These are phyloP conservation scores for Molorchus minor DNA, from an alignment of 2,888 invertebrate genomes.

Conservation along the genomic window DNA sequence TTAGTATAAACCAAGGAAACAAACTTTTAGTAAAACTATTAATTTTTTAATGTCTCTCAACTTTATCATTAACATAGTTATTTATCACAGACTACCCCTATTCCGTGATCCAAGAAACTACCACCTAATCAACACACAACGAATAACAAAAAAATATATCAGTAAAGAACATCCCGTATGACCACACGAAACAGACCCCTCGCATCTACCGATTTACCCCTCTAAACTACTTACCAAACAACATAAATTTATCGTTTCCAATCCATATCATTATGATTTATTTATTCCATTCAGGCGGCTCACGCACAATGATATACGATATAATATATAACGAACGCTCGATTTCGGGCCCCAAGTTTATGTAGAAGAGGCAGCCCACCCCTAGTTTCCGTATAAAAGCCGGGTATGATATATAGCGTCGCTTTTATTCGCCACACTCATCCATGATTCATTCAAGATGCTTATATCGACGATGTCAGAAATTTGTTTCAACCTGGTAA, in stretches of 20 bases:
- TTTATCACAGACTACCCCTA: too few species aligned
- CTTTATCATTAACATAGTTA: too few species aligned
- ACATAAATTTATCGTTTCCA: neutral
- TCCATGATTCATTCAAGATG: slow-evolving; percentile 19
- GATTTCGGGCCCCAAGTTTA: slow-evolving; percentile 6
- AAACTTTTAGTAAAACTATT: too few species aligned
- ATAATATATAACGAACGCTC: slow-evolving; percentile 6
- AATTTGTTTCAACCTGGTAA: neutral
- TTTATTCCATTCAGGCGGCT: neutral
- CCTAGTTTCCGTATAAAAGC: slow-evolving; percentile 2
- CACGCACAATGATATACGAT: too few species aligned
- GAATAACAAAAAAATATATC: too few species aligned
- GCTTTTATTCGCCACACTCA: slow-evolving; percentile 18
- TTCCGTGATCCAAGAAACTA: too few species aligned
- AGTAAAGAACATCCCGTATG: too few species aligned
- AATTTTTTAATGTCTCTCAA: too few species aligned
- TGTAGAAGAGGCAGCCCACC: neutral
- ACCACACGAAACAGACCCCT: too few species aligned
- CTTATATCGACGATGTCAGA: slow-evolving; percentile 12
- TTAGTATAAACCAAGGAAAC: too few species aligned
- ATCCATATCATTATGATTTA: neutral
- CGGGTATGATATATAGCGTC: slow-evolving; percentile 11
- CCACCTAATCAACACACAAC: too few species aligned
- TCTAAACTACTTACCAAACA: neutral
- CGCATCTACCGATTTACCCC: too few species aligned